Base-by-base conservation (phyloP, 2,888 invertebrate species). In the Lutraria lutraria region DNA sequence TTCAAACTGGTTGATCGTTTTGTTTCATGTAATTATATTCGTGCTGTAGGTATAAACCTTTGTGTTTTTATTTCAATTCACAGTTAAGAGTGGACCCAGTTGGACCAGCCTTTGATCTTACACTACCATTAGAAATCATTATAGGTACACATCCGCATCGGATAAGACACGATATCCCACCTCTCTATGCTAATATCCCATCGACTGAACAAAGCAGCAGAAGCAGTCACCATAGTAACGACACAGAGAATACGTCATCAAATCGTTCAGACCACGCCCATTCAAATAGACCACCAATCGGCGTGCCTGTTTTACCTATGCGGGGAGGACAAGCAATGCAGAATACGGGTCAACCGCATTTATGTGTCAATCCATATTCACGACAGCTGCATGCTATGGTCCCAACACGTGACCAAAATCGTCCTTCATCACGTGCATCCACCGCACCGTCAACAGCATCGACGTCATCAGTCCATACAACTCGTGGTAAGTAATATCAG, bases 91-190 rank as follows among this genome's bases (percentile, higher is more conserved):
- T 95, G 0, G 94, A 93, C 56, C 95, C 95, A 12, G 93, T 94
- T n/a, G 96, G 95, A 31, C 95, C 95, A 54, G 95, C 95, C 12
- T 94, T 95, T 89, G 94, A 94, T 84, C 91, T 96, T 25, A 90
- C 92, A 15, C 94, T 96, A 43, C 95, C 96, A n/a, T 56, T 95
- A 21, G 95, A 95, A 80, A 91, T 96, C 72, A 89, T 95, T 34
- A 93, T 96, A 31, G 96, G 95, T 19, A 95, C 96, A 10, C 91
- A 95, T 34, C 96, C 96, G 21, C 88, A 89, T 82, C 80, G 87
- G 19, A 56, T 81, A 21, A 34, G 43, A n/a, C 43, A 56, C 21
- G 85, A 87, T 16, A 31, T 85, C 25, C 91, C 89, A n/a, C 88
- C 88, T 15, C 29, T 76, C 16, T 92, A 89, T 63, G 92, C 91